A percentile compares a stretch with the other conserved stretches of the same genome.
These are phyloP conservation scores for Gambusia holbrooki DNA, from an alignment of 2,113 vertebrate species.

Conservation along the genomic window DNA sequence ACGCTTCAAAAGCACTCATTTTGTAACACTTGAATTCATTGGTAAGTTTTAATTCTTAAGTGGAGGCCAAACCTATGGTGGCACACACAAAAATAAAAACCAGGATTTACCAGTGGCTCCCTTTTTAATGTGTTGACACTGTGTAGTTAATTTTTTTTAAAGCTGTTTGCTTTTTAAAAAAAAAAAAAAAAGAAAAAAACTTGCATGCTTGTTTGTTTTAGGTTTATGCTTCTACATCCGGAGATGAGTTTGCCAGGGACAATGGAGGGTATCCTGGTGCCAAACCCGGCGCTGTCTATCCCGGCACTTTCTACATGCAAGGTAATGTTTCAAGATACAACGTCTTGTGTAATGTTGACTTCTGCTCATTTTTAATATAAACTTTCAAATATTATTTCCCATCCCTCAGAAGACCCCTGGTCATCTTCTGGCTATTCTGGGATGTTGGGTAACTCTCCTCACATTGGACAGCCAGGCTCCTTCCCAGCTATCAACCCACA, in stretches of 20 bases:
- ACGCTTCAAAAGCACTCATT: no score
- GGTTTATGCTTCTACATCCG: slow-evolving; percentile 95
- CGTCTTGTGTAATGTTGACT: no score
- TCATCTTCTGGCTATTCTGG: slow-evolving; percentile 88
- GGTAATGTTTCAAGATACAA: slow-evolving; percentile 74
- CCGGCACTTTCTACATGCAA: slow-evolving; percentile 93
- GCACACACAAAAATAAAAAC: neutral
- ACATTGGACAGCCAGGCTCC: slow-evolving; percentile 85
- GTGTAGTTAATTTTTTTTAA: neutral
- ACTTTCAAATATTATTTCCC: slow-evolving; percentile 48
- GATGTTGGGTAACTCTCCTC: slow-evolving; percentile 89
- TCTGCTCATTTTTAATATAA: slow-evolving; percentile 9
- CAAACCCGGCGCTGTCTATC: slow-evolving; percentile 89
- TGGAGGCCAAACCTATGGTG: neutral
- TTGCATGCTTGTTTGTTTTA: slow-evolving; percentile 62
- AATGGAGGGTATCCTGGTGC: slow-evolving; percentile 85
- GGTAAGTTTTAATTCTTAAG: no score
- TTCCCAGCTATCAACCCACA: slow-evolving; percentile 92
- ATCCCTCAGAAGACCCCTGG: slow-evolving; percentile 87
- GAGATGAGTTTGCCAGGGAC: slow-evolving; percentile 93
- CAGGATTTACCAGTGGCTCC: neutral
- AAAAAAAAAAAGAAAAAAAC: neutral
- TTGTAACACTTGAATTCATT: no score
- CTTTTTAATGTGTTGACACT: neutral
- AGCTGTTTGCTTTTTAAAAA: neutral